Base-by-base conservation (phyloP, 2,797 vertebrate genomes). In the Paguma larvata region DNA sequence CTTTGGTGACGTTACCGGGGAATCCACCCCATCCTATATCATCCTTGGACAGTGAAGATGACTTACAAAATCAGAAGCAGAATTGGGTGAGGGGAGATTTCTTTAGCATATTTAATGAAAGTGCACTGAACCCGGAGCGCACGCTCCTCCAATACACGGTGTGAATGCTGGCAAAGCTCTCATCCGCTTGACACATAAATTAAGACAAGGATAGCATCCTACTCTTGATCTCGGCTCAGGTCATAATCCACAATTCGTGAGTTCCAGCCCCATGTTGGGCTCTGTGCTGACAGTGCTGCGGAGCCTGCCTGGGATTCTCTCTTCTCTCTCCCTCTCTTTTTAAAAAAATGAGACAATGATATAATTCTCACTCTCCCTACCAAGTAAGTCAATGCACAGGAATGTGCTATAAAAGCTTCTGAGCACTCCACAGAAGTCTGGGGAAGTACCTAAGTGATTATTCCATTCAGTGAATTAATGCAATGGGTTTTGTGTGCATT, bases 71-170 rank as follows among this genome's bases (percentile, higher is more conserved):
- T 67, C 0, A 56, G 41, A 94, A n/a, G 38, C 25, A 56, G 34
- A 67, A 63, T 12, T 34, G 15, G 12, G 3, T 6, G 63, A 4
- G 30, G 21, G 1, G 21, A 53, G 12, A 10, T 75, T 41, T 96
- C 46, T 89, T 56, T 4, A 53, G 44, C 7, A 12, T 77, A 44
- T 30, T 85, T 53, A 85, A 82, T 16, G 62, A 93, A 38, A 89
- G 13, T 1, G 2, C 53, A 30, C 13, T 10, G 38, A 85, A 77
- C 65, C 53, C 25, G 62, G 41, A 34, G 38, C 23, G 3, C 34
- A 44, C 32, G 21, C 6, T 34, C 34, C 14, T 38, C 38, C 19
- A 3, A 68, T 21, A 4, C n/a, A 15, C 4, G 0, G 2, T 13
- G 56, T 25, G 77, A 62, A n/a, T 21, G 13, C 12, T 65, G 32